phyloP scores from a whole-genome alignment of 2,113 vertebrate species.

The Lepus timidus region DNA sequence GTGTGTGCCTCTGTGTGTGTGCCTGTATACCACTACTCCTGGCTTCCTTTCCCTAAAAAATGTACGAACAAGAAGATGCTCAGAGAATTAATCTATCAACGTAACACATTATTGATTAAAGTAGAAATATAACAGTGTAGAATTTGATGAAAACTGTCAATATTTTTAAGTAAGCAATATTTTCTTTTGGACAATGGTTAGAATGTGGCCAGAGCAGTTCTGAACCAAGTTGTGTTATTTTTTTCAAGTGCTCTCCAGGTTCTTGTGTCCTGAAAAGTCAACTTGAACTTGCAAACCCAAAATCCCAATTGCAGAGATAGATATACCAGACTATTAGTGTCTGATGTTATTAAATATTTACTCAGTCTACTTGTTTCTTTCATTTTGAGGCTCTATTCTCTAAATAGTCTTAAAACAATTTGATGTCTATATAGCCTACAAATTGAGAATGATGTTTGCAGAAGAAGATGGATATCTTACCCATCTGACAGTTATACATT shows the following conservation, averaged over 20 bases:
- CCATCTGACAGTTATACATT: background rate
- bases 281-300: background rate
- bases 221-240: background rate
- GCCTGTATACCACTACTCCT: background rate
- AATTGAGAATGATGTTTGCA: background rate
- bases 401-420: conserved; percentile 1
- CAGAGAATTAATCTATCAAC: conserved; percentile 26
- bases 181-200: conserved; percentile 13
- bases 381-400: background rate
- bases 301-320: background rate
- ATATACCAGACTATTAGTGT: too few species aligned
- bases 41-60: background rate
- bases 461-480: background rate
- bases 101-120: background rate
- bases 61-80: background rate
- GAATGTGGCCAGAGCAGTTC: background rate
- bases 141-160: background rate
- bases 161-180: background rate
- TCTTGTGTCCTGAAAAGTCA: background rate
- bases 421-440: background rate
- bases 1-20: background rate
- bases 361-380: background rate
- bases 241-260: background rate
- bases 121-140: background rate
- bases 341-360: background rate